A percentile compares a stretch with the other conserved stretches of the same genome.
Conservation (phyloP, 1,140 invertebrate genomes). For the Drosophila repleta region DNA sequence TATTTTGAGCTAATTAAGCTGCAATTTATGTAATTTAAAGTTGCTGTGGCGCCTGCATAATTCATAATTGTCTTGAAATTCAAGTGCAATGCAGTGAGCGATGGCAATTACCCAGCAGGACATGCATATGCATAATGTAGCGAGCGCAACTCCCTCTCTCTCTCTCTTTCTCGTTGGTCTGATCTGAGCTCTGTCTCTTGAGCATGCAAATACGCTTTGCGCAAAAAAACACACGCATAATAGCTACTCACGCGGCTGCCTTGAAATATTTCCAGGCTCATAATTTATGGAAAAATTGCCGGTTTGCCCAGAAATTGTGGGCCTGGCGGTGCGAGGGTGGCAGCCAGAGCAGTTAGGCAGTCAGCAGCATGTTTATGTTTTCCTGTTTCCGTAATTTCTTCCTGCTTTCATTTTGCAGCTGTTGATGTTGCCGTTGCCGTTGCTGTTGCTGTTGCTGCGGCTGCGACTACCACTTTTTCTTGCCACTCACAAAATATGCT, state of each 20-base stretch:
- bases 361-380: constrained; percentile 73
- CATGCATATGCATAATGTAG: constrained; percentile 68
- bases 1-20: background rate
- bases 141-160: background rate
- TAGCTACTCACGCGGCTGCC: constrained; percentile 61
- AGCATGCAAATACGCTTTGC: constrained; percentile 24
- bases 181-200: constrained; percentile 7
- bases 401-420: constrained; percentile 60
- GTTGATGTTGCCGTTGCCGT: constrained; percentile 4
- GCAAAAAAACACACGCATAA: constrained; percentile 55
- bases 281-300: constrained; percentile 76
- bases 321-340: background rate
- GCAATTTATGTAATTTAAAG: background rate
- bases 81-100: constrained; percentile 45
- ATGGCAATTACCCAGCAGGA: constrained; percentile 21
- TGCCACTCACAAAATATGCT: constrained; percentile 30
- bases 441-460: no score
- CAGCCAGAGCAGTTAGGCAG: constrained; percentile 30
- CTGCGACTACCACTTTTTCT: constrained; percentile 27
- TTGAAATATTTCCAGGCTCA: constrained; percentile 71
- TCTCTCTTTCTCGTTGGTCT: background rate
- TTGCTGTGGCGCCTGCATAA: constrained; percentile 15
- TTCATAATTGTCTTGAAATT: constrained; percentile 44
- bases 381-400: constrained; percentile 80
- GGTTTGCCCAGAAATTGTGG: constrained; percentile 18